A percentile compares a stretch with the other conserved stretches of the same genome.
Conservation (phyloP, 2,113 vertebrate genomes). For the Potamarius usumacintae region DNA sequence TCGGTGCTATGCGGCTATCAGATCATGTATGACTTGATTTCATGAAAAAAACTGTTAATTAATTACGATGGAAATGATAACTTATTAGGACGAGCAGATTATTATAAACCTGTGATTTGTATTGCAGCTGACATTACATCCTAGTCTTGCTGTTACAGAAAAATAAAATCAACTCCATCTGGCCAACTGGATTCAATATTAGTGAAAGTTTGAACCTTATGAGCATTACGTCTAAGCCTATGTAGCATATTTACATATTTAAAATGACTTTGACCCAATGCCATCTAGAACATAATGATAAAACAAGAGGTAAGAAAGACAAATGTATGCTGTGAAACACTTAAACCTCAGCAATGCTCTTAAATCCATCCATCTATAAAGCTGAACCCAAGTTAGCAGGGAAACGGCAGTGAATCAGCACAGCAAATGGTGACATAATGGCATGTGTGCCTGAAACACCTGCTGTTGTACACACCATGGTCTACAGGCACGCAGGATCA, state of each 20-base stretch:
- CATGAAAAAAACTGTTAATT: too few species aligned
- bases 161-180: not conserved
- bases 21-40: too few species aligned
- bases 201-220: not conserved
- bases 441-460: slow-evolving; percentile 29
- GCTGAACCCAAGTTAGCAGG: slow-evolving; percentile 4
- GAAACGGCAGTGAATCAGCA: not conserved
- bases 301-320: not conserved
- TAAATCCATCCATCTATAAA: not conserved
- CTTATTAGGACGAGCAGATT: not conserved
- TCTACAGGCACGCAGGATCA: slow-evolving; percentile 23
- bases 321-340: not conserved
- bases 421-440: slow-evolving; percentile 22
- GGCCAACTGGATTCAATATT: not conserved
- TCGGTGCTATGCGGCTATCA: too few species aligned
- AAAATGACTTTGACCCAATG: slow-evolving; percentile 55
- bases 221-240: not conserved
- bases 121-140: too few species aligned
- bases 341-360: not conserved
- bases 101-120: too few species aligned
- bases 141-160: not conserved
- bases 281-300: not conserved
- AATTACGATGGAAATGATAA: not conserved
- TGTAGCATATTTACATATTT: not conserved
- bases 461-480: slow-evolving; percentile 11